These are phyloP conservation scores for Dendrolimus kikuchii DNA, from an alignment of 1,140 invertebrate species.

Conservation along the genomic window DNA sequence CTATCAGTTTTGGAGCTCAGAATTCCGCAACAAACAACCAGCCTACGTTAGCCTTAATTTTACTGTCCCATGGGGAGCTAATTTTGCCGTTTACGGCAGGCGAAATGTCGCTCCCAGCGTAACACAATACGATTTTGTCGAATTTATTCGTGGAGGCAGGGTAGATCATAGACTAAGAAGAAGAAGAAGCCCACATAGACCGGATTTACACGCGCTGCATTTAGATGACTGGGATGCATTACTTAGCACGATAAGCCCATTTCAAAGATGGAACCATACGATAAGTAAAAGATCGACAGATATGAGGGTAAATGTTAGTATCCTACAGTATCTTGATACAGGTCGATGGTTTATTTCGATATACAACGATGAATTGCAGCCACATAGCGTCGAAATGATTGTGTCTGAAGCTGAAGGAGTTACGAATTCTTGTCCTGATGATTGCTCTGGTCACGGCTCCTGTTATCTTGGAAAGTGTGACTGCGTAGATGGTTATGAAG, in stretches of 20 bases:
- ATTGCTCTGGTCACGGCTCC: slow-evolving; percentile 95
- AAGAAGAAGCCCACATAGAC: slow-evolving; percentile 53
- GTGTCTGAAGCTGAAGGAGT: slow-evolving; percentile 90
- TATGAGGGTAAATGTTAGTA: slow-evolving; percentile 86
- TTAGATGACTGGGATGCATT: slow-evolving; percentile 52
- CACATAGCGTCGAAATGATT: slow-evolving; percentile 85
- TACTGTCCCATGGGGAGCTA: slow-evolving; percentile 90
- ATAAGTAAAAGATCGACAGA: slow-evolving; percentile 75
- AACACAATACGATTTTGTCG: slow-evolving; percentile 96
- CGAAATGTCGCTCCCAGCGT: slow-evolving; percentile 94
- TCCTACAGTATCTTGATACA: slow-evolving; percentile 91
- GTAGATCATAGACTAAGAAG: slow-evolving; percentile 82
- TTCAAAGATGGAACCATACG: slow-evolving; percentile 73
- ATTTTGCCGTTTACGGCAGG: slow-evolving; percentile 94
- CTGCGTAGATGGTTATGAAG: slow-evolving; percentile 96
- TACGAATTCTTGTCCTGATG: slow-evolving; percentile 91
- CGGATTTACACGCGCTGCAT: slow-evolving; percentile 39
- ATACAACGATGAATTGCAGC: slow-evolving; percentile 93
- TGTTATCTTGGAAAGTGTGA: slow-evolving; percentile 96
- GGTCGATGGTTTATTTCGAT: slow-evolving; percentile 96
- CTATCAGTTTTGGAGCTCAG: slow-evolving; percentile 93
- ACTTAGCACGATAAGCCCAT: slow-evolving; percentile 69
- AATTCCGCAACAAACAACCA: slow-evolving; percentile 90
- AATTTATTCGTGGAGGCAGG: slow-evolving; percentile 89
- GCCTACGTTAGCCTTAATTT: slow-evolving; percentile 93